Evolutionary conservation across 2,888 invertebrate genomes (phyloP), one percentile per base, ranked within the genome.

Genomic region (Siphlonurus alternatus): DNA sequence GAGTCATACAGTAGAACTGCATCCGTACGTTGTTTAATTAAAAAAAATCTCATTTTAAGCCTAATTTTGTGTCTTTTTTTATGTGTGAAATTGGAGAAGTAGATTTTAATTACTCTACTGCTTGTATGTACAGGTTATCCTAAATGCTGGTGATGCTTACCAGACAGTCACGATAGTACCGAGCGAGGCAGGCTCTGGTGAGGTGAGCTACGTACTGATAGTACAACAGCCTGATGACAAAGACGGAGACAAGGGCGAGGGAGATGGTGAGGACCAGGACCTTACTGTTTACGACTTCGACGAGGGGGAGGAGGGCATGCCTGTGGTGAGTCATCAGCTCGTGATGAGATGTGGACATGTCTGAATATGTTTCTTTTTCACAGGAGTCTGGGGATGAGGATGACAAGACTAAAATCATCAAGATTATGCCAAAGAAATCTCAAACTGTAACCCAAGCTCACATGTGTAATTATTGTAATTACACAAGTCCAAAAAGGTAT

Each of bases 391-490:
- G 84, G 66, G 80, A 80, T 19, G 84, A 83, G 70, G 83, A 83
- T 71, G 84, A 83, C 69, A 83, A 83, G 70, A 78, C 80, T 0
- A 84, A 83, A 74, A 81, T 84, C 53, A 78, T 80, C 5, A 84
- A 83, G 73, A 80, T 84, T 53, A 73, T 80, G 63, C 80, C 81
- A 3, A 81, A 83, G 72, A 82, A 83, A 73, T 80, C 82, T 61
- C 82, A 84, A 71, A 76, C 76, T 64, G 83, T 84, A 2, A 77
- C 83, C 0, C 86, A 85, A 73, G 81, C 87, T 22, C 87, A 88
- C 73, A 88, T 87, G 78, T 97, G 97, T 76, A 88, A 85, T 72
- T 92, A 93, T 73, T 97, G 97, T 75, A 84, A 87, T 68, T 97
- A 97, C 75, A 89, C 89, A 18, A 93, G 91, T 72, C 88, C 89